Percentiles rank a stretch among this genome's conserved stretches.
These are phyloP conservation scores for Spilogale gracilis DNA, from an alignment of 2,113 vertebrate species.

Conservation along the genomic window DNA sequence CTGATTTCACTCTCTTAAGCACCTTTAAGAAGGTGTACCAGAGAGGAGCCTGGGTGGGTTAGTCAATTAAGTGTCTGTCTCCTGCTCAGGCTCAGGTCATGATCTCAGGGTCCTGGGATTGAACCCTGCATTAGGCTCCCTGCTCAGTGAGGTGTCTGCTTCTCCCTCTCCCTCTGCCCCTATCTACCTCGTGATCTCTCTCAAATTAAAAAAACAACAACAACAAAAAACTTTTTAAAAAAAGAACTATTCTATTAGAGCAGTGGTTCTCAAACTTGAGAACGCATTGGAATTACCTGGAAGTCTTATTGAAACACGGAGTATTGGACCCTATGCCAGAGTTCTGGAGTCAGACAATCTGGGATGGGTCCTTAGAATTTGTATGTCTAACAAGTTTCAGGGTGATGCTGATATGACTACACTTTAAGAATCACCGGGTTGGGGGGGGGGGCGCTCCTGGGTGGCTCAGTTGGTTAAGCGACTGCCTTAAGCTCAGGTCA, in stretches of 20 bases:
- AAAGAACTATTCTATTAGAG: background rate
- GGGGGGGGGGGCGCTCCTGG: too few relatives aligned
- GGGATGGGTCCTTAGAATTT: constrained; percentile 20
- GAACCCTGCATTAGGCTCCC: background rate
- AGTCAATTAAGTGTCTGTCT: background rate
- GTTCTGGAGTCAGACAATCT: constrained; percentile 49
- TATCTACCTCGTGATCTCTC: background rate
- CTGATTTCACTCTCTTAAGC: constrained; percentile 14
- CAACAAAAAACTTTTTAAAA: background rate
- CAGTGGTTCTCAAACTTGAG: constrained; percentile 15
- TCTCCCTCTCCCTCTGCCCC: background rate
- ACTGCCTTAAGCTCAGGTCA: too few relatives aligned
- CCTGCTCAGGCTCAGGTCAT: background rate
- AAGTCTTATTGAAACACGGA: background rate
- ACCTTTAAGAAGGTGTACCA: background rate
- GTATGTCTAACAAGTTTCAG: constrained; percentile 5
- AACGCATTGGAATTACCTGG: background rate
- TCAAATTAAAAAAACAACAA: background rate
- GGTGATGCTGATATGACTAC: constrained; percentile 4
- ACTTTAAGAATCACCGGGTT: constrained; percentile 4
- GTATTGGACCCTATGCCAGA: background rate
- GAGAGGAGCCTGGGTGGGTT: background rate
- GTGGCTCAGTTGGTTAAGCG: too few relatives aligned
- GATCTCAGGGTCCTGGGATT: background rate
- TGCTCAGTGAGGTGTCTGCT: background rate